Base-by-base conservation (phyloP, 2,888 invertebrate species). In the Autographa gamma region DNA sequence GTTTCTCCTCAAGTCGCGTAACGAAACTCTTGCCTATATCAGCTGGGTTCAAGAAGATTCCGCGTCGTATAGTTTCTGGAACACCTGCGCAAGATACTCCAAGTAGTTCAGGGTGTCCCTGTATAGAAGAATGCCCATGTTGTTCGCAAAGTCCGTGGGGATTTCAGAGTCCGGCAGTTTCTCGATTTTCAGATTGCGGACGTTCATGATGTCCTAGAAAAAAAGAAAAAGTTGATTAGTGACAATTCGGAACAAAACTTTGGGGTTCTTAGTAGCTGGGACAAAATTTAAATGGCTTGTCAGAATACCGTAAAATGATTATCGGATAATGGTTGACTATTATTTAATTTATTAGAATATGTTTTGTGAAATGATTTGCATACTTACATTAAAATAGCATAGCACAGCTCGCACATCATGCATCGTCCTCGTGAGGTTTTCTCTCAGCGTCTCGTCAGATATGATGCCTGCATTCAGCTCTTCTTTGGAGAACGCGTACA, bases 401-500 rank as follows among this genome's bases (percentile, higher is more conserved):
- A 98, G 96, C 4, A 98, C 96, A 80, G 95, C 95, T 86, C 96
- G 96, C 66, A 97, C 95, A 67, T 96, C 92, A 85, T 95, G 93
- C 91, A 97, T 97, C 62, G 97, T 96, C 59, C 96, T 92, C 63
- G 92, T 93, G 88, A 97, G 97, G 73, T 96, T 93, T 16, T 92
- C 88, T 74, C 90, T 90, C 63, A 95, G 83, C 18, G 72, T 77
- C 65, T 86, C 89, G 58, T 93, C 93, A 14, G 87, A 74, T 63
- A 82, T 78, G 68, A 91, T 87, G 63, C 89, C 94, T 85, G 93
- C 86, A 25, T 91, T 91, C 65, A 95, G 85, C 60, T 96, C 95
- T 31, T 96, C 94, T 77, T 96, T 96, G 81, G 97, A 97, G 90
- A 97, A 96, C 84, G 97, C 97, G 85, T 97, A 96, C 71, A 98